Evolutionary conservation across 2,113 vertebrate genomes (phyloP).

Genomic region (Potamarius usumacintae): DNA sequence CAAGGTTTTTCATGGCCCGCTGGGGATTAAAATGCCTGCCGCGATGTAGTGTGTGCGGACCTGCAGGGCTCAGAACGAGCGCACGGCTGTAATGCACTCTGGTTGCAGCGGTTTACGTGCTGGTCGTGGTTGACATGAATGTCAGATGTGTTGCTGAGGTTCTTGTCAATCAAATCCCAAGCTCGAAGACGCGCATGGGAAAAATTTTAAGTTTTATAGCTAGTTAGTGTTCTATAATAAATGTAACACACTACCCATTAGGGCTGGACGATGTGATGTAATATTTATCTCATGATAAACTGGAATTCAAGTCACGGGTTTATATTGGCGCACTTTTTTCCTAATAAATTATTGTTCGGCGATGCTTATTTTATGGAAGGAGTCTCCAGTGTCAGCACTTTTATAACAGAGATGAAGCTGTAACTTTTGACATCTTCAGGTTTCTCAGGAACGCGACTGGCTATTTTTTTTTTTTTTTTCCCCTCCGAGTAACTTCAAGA

Average conservation of each 20-base stretch:
- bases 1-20: constrained; percentile 63
- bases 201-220: background rate
- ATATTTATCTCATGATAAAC: background rate
- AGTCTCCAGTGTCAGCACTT: background rate
- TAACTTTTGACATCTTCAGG: background rate
- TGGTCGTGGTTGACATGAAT: background rate
- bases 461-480: too few species aligned
- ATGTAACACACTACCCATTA: background rate
- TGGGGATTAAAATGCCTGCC: constrained; percentile 64
- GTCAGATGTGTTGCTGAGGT: background rate
- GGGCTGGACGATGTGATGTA: background rate
- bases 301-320: background rate
- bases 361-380: background rate
- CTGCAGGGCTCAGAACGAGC: constrained; percentile 26
- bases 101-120: background rate
- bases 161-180: background rate
- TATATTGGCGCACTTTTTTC: background rate
- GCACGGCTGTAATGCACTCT: background rate
- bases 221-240: background rate
- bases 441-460: too few species aligned
- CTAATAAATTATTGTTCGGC: too few species aligned
- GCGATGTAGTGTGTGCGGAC: constrained; percentile 47
- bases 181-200: background rate
- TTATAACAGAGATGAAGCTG: background rate
- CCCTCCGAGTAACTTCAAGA: background rate